Percentiles rank a stretch among this genome's conserved stretches.
Conservation (phyloP, 1,140 invertebrate species). For the Onthophagus taurus region DNA sequence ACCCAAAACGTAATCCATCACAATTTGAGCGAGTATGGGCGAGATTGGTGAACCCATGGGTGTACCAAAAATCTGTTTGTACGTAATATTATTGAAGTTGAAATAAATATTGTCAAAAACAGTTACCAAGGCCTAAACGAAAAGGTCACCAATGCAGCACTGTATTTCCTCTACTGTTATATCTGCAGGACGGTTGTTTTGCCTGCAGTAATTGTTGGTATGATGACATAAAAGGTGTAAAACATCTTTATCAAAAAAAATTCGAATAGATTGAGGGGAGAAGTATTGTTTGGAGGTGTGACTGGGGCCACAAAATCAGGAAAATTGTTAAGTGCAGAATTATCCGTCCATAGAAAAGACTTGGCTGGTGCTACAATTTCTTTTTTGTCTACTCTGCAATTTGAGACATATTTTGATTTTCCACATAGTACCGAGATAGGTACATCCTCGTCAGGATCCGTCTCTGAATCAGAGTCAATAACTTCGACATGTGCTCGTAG, state of each 20-base stretch:
- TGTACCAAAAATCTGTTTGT: no score
- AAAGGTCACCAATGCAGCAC: not conserved
- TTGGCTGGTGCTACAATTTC: not conserved
- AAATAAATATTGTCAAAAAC: no score
- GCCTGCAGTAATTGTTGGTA: constrained; percentile 12
- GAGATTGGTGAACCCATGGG: no score
- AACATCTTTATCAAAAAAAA: constrained; percentile 12
- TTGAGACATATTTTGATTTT: constrained; percentile 5
- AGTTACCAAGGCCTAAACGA: no score
- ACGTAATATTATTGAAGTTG: no score
- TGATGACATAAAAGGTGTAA: constrained; percentile 1
- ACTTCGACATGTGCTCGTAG: constrained; percentile 11
- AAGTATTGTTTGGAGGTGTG: constrained; percentile 3
- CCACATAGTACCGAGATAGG: constrained; percentile 3
- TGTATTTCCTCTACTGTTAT: not conserved
- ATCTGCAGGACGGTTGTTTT: constrained; percentile 10
- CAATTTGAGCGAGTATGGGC: no score
- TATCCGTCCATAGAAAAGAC: not conserved
- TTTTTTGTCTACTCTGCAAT: not conserved
- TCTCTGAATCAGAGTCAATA: constrained; percentile 1
- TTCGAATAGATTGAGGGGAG: constrained; percentile 14
- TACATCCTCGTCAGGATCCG: constrained; percentile 13
- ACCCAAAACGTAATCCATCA: no score
- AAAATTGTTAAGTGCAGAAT: constrained; percentile 5
- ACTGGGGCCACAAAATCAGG: constrained; percentile 2